Percentiles rank a stretch among this genome's conserved stretches.
These are phyloP conservation scores for Sander vitreus DNA, from an alignment of 2,113 vertebrate species.

Conservation along the genomic window DNA sequence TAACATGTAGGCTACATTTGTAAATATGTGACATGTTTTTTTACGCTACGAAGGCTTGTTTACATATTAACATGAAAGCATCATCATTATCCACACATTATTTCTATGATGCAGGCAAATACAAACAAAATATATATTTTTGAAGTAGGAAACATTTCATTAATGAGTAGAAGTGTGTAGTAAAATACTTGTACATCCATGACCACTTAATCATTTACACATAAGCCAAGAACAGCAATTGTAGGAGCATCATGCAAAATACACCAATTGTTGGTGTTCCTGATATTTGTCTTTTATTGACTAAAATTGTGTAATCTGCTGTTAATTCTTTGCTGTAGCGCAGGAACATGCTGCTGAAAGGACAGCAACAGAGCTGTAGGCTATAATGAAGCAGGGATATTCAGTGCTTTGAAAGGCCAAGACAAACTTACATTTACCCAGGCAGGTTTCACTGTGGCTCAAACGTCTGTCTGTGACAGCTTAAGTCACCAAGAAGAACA, in stretches of 20 bases:
- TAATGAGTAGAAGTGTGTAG: too few relatives aligned
- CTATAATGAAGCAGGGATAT: conserved; percentile 15
- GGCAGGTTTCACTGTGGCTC: conserved; percentile 14
- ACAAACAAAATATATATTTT: too few relatives aligned
- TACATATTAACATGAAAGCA: too few relatives aligned
- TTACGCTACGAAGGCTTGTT: too few relatives aligned
- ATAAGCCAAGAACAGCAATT: too few relatives aligned
- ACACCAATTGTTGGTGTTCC: background rate
- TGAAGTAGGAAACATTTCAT: too few relatives aligned
- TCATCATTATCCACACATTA: too few relatives aligned
- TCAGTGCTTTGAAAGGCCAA: conserved; percentile 1
- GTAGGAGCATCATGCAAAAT: background rate
- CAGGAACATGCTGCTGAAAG: background rate
- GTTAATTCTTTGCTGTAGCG: background rate
- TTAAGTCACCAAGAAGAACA: conserved; percentile 14
- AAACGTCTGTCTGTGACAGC: conserved; percentile 3
- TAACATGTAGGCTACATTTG: too few relatives aligned
- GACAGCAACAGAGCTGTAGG: background rate
- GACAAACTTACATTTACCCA: conserved; percentile 30
- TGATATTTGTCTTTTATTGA: background rate
- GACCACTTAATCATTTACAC: too few relatives aligned
- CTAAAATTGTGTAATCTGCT: background rate
- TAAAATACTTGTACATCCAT: too few relatives aligned
- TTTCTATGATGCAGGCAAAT: too few relatives aligned
- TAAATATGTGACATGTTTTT: too few relatives aligned